Percentiles rank a stretch among this genome's conserved stretches.
Evolutionary conservation across 2,797 vertebrate species (phyloP).

Genomic region (Nyctibius grandis): DNA sequence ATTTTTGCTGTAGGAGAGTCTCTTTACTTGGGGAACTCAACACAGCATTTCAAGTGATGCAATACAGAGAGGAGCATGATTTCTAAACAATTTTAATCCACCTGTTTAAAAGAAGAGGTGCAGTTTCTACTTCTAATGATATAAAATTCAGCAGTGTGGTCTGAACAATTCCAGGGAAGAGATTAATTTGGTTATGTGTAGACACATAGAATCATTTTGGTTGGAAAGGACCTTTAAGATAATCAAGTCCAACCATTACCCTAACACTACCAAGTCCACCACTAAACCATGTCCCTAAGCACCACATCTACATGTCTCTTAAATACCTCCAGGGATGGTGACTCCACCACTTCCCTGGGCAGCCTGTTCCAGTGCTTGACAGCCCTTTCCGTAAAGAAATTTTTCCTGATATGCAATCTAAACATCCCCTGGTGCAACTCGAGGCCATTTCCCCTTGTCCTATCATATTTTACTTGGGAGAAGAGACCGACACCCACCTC

Average conservation of each 20-base stretch:
- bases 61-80: not conserved
- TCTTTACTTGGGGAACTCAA: not conserved
- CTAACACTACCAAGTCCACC: not conserved
- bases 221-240: not conserved
- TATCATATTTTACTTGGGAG: not conserved
- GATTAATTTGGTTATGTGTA: not conserved
- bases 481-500: not conserved
- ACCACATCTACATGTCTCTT: not conserved
- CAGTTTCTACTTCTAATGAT: not conserved
- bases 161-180: not conserved
- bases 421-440: too few relatives aligned
- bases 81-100: not conserved
- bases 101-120: not conserved
- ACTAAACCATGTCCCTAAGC: too few relatives aligned
- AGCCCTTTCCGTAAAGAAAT: too few relatives aligned
- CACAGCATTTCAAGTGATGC: not conserved
- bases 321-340: not conserved
- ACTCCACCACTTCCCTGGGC: not conserved
- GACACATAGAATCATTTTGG: not conserved
- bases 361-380: not conserved
- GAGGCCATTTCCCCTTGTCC: not conserved
- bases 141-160: not conserved
- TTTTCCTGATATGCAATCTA: too few relatives aligned
- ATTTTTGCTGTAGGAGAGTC: not conserved
- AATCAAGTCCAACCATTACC: not conserved